Evolutionary conservation across 2,797 vertebrate species (phyloP), one percentile per base, ranked within the genome.

Genomic region (Epinephelus coioides): DNA sequence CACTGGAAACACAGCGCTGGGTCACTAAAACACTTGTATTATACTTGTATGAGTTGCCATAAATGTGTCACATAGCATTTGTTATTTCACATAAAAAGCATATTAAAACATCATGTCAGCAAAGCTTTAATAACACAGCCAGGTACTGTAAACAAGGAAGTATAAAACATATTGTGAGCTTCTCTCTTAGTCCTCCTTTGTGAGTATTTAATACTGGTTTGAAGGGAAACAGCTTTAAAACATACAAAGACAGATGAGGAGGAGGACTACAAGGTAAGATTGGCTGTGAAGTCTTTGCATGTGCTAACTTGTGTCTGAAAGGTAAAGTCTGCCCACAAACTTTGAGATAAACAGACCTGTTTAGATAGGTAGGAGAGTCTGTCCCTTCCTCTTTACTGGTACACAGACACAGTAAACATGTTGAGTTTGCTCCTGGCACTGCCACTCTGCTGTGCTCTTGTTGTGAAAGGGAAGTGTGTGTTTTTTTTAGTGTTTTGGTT

Each of bases 351-450:
- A 68, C 51, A 83, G 73, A 44, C 34, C 13, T 49, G 54, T 86
- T 74, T 62, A 64, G 21, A 66, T 25, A 25, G n/a, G 15, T 60
- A 12, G 70, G 72, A 80, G 61, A 43, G 69, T 63, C 2, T 61
- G 21, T 47, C 10, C 14, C 27, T 49, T 21, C 1, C 40, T 23
- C 15, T 10, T 18, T 62, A 60, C 43, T 55, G 44, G 7, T 71
- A 47, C 56, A 75, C 64, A 59, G 60, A 38, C 34, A 71, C 49
- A 15, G 76, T 50, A 53, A 81, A 75, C 46, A 78, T 27, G 61
- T 27, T 63, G 8, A 21, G 19, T 81, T 86, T 78, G 73, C 76
- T 75, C 73, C 47, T 60, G 67, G 77, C 68, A 9, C 46, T 51
- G 59, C 19, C 38, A 25, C 34, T 51, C 9, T n/a, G 57, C 65